Evolutionary conservation across 2,797 vertebrate species (phyloP), one percentile per base, ranked within the genome.

Genomic region (Perdix hodgsoniae): DNA sequence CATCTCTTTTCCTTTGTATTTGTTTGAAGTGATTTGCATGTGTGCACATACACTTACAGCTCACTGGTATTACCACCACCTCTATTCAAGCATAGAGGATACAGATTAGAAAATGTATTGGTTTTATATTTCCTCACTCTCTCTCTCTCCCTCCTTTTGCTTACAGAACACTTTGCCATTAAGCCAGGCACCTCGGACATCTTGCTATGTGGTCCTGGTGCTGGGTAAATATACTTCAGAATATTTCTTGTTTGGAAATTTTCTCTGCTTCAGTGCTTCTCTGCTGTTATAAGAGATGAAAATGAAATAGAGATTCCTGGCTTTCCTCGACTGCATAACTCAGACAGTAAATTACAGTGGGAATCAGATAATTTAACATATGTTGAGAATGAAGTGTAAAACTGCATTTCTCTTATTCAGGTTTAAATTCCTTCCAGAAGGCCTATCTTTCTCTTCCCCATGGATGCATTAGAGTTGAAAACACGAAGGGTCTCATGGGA

Each of bases 191-290:
- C 97, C 6, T 22, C 12, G 9, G 98, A 98, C 10, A 65, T 65
- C 83, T 94, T 98, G 56, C 82, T 98, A 4, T 98, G 98, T 31
- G 97, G 95, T 73, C 5, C 72, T 35, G 94, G 95, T 35, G 82
- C 89, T 42, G 97, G 97, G 98, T 98, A 90, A 98, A 97, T 97
- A 35, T 49, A 31, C 5, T 89, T 66, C 33, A 7, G 5, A 86
- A 44, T 66, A 69, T 78, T 83, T 76, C 44, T 73, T 72, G 11
- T 73, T 81, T 64, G 39, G 12, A 85, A 83, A 33, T 60, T 75
- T 73, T 73, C 50, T 92, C 35, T 91, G 69, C 60, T 27, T 74
- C 42, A 15, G 8, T 77, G 18, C 35, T 85, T 70, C 70, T 31
- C 1, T 49, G 2, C 22, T 77, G 49, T 27, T 17, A 8, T n/a